These are phyloP conservation scores for Drosophila pandora DNA, from an alignment of 1,140 invertebrate species.

Conservation along the genomic window DNA sequence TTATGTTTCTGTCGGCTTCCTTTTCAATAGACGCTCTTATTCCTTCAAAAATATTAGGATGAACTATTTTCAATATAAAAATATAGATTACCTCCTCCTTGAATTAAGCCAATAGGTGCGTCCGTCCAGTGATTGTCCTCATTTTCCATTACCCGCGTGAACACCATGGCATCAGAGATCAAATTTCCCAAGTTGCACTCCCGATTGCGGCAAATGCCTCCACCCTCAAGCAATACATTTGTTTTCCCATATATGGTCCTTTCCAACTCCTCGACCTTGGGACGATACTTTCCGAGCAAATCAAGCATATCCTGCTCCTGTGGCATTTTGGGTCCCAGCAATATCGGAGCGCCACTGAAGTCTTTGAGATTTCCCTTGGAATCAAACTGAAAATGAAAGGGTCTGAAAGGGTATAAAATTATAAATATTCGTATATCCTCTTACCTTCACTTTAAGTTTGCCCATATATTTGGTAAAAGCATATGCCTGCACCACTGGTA, in stretches of 20 bases:
- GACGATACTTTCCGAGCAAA: constrained; percentile 86
- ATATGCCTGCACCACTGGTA: constrained; percentile 95
- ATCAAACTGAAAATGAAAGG: constrained; percentile 87
- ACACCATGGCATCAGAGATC: constrained; percentile 89
- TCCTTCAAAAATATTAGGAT: constrained; percentile 25
- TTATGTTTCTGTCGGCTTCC: constrained; percentile 60
- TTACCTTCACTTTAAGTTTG: constrained; percentile 85
- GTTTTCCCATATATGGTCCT: constrained; percentile 87
- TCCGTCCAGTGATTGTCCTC: constrained; percentile 88
- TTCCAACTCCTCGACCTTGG: constrained; percentile 85
- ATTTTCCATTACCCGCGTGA: constrained; percentile 84
- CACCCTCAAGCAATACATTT: constrained; percentile 87
- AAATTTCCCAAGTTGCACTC: constrained; percentile 96
- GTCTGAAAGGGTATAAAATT: background rate
- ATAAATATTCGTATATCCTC: background rate
- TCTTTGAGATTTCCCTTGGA: constrained; percentile 88
- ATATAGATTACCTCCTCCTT: constrained; percentile 86
- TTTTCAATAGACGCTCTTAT: constrained; percentile 71
- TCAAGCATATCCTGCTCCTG: constrained; percentile 88
- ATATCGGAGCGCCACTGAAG: constrained; percentile 91
- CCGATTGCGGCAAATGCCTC: constrained; percentile 86
- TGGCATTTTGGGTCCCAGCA: constrained; percentile 88
- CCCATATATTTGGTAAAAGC: constrained; percentile 97
- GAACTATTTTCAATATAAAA: background rate
- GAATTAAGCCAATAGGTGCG: constrained; percentile 89